These are phyloP conservation scores for Meiosimyza platycephala DNA, from an alignment of 2,888 invertebrate species.

Conservation along the genomic window DNA sequence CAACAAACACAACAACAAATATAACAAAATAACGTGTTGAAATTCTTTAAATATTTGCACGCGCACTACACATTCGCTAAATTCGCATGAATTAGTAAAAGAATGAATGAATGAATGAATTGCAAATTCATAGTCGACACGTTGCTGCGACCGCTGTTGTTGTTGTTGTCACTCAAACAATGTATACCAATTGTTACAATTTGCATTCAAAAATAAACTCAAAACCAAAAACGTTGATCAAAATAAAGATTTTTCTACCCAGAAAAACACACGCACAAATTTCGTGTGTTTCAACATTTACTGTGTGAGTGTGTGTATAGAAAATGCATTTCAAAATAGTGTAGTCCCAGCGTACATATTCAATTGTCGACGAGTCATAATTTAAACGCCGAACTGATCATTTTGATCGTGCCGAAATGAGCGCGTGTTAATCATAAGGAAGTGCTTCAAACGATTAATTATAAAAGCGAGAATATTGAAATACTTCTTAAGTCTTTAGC, in stretches of 20 bases:
- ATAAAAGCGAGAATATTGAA: too few relatives aligned
- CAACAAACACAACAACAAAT: not conserved
- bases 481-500: too few relatives aligned
- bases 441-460: too few relatives aligned
- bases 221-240: slow-evolving; percentile 4
- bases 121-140: slow-evolving; percentile 26
- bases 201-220: not conserved
- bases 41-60: not conserved
- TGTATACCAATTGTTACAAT: not conserved
- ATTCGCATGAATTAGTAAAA: slow-evolving; percentile 9
- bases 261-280: not conserved
- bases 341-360: too few relatives aligned
- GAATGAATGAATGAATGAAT: slow-evolving; percentile 14
- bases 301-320: not conserved
- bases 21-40: not conserved
- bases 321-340: too few relatives aligned
- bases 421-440: too few relatives aligned
- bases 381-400: too few relatives aligned
- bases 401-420: too few relatives aligned
- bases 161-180: not conserved
- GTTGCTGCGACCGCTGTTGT: slow-evolving; percentile 4
- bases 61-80: not conserved
- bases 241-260: not conserved
- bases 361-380: too few relatives aligned
- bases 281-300: not conserved